Percentiles rank a stretch among this genome's conserved stretches.
phyloP scores from a whole-genome alignment of 2,797 vertebrate genomes.

The Pagetopsis macropterus region DNA sequence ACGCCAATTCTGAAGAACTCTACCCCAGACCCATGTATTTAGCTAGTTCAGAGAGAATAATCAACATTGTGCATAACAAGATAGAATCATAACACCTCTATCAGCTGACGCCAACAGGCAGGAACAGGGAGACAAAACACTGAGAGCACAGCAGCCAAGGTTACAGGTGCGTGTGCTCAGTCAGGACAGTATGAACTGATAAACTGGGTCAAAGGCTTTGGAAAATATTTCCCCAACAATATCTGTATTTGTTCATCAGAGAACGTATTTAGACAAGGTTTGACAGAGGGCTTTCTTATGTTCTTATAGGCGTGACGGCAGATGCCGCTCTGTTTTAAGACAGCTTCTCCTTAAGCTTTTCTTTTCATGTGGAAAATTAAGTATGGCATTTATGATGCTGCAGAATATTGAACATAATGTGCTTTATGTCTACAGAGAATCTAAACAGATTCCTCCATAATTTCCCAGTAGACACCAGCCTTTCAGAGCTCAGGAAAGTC shows the following conservation, averaged over 20 bases:
- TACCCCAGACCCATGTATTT: too few relatives aligned
- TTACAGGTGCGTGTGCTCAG: too few relatives aligned
- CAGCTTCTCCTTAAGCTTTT: conserved; percentile 8
- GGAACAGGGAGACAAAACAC: too few relatives aligned
- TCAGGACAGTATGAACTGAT: too few relatives aligned
- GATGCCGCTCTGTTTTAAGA: conserved; percentile 4
- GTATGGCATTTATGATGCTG: conserved; percentile 21
- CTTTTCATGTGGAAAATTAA: conserved; percentile 10
- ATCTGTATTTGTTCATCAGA: neutral
- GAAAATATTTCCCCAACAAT: too few relatives aligned
- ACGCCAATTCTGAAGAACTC: too few relatives aligned
- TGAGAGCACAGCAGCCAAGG: too few relatives aligned
- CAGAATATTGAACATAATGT: conserved; percentile 12
- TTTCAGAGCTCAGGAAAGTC: conserved; percentile 22
- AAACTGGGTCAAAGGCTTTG: too few relatives aligned
- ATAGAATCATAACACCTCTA: too few relatives aligned
- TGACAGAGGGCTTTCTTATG: neutral
- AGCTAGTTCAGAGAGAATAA: too few relatives aligned
- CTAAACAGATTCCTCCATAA: conserved; percentile 21
- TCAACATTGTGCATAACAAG: too few relatives aligned
- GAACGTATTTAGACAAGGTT: neutral
- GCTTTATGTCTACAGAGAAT: neutral
- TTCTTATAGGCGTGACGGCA: neutral
- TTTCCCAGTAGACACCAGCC: conserved; percentile 32
- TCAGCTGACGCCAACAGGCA: too few relatives aligned